These are phyloP conservation scores for Gouania willdenowi DNA, from an alignment of 2,797 vertebrate genomes.

Conservation along the genomic window DNA sequence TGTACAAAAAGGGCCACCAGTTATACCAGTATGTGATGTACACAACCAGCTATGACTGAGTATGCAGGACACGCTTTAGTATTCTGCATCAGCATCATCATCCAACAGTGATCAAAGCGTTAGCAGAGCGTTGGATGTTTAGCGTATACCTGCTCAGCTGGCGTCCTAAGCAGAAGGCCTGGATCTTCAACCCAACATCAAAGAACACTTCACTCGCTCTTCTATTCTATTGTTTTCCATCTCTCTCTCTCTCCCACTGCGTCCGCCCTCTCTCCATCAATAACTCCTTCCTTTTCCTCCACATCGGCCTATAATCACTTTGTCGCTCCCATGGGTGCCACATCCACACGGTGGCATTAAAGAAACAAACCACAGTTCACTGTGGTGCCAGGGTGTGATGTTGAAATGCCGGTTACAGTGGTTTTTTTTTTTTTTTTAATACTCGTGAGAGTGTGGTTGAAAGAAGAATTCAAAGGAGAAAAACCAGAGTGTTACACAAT, in stretches of 20 bases:
- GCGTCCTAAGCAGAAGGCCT: slow-evolving; percentile 55
- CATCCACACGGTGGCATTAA: background rate
- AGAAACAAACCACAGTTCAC: background rate
- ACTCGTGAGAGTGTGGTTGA: slow-evolving; percentile 7
- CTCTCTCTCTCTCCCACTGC: slow-evolving; percentile 3
- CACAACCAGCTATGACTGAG: slow-evolving; percentile 8
- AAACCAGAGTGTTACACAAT: too few species aligned
- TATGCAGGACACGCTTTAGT: slow-evolving; percentile 25
- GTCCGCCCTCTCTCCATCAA: slow-evolving; percentile 6
- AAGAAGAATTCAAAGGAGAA: slow-evolving; percentile 14
- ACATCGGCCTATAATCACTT: slow-evolving; percentile 39
- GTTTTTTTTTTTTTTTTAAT: slow-evolving; percentile 7
- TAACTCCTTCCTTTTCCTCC: slow-evolving; percentile 18
- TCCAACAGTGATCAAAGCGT: slow-evolving; percentile 58
- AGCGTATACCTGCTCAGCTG: slow-evolving; percentile 53
- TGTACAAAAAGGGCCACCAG: too few species aligned
- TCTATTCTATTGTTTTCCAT: background rate
- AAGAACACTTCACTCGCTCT: slow-evolving; percentile 24
- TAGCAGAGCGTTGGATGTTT: slow-evolving; percentile 48
- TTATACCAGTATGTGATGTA: slow-evolving; percentile 3
- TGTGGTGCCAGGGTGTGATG: background rate
- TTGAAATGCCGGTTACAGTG: too few species aligned
- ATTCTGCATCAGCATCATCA: slow-evolving; percentile 51
- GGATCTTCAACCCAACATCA: slow-evolving; percentile 47
- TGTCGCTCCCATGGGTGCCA: slow-evolving; percentile 21